These are phyloP conservation scores for Sebastes alutus DNA, from an alignment of 2,797 vertebrate genomes.

Conservation along the genomic window DNA sequence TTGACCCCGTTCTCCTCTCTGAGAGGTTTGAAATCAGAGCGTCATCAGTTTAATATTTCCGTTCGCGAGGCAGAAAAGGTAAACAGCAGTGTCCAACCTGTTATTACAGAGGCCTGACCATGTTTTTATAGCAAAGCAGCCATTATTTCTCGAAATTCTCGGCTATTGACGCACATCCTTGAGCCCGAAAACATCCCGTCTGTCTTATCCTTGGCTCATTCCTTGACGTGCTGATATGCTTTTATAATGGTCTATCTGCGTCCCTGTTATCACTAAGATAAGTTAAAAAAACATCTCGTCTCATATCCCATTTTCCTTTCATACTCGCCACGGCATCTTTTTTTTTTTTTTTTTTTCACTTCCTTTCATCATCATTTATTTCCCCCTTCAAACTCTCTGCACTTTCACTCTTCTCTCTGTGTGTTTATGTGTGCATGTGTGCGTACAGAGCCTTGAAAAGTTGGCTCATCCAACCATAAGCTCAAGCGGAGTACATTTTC, in stretches of 20 bases:
- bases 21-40: constrained; percentile 14
- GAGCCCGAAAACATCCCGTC: constrained; percentile 28
- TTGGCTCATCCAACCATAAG: constrained; percentile 70
- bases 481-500: constrained; percentile 60
- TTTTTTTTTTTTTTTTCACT: neutral
- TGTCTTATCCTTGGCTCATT: constrained; percentile 25
- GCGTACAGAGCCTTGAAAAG: constrained; percentile 44
- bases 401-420: neutral
- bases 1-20: neutral
- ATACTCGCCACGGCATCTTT: neutral
- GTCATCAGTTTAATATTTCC: constrained; percentile 6
- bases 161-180: constrained; percentile 13
- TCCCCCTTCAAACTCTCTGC: constrained; percentile 22
- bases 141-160: constrained; percentile 20
- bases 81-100: constrained; percentile 2
- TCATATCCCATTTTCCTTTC: constrained; percentile 61
- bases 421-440: neutral
- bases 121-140: constrained; percentile 25
- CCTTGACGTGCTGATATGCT: constrained; percentile 44
- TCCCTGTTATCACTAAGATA: constrained; percentile 44
- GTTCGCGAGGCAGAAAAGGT: neutral
- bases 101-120: neutral
- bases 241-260: constrained; percentile 44
- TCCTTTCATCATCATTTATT: constrained; percentile 59
- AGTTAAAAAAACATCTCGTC: constrained; percentile 52